Evolutionary conservation across 1,140 invertebrate genomes (phyloP), one percentile per base, ranked within the genome.

Genomic region (Melipona quadrifasciata): DNA sequence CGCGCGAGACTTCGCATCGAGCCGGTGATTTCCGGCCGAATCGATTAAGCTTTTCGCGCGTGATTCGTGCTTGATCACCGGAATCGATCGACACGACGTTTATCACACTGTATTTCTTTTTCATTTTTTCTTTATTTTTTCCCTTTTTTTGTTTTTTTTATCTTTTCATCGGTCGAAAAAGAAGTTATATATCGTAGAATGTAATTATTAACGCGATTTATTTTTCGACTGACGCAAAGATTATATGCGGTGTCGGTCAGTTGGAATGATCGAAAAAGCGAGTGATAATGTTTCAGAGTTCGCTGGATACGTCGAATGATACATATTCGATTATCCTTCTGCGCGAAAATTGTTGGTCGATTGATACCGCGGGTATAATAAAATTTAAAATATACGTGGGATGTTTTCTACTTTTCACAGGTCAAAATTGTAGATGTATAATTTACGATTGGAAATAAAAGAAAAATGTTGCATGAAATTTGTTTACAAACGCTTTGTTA

Each of bases 31-130:
- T n/a, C 71, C 14, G 4, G 21, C 34, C 19, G 73, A 47, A 83
- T 83, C 81, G 74, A 83, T 83, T 68, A 77, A 83, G 31, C 73
- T 72, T 67, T 57, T 57, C 73, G 81, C 72, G 51, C 53, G 14
- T 14, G 73, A 68, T 68, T n/a, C 64, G 27, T 53, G 57, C 39
- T 34, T 8, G 79, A 80, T 80, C 79, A 24, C 17, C 55, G 24
- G 12, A 31, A 72, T 57, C 71, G 70, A 64, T 81, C 34, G 39
- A 51, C 71, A 8, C n/a, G 80, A 64, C 55, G 27, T 53, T 81
- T 21, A 57, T 80, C 79, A 24, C 61, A 21, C 17, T 19, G 5
- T 12, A 12, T 39, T 74, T 74, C 12, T n/a, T 17, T 10, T 55
- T 39, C 17, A 11, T 73, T 21, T 55, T 71, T 39, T 39, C 24